phyloP scores from a whole-genome alignment of 2,888 invertebrate genomes.

The Oscheius myriophilus region DNA sequence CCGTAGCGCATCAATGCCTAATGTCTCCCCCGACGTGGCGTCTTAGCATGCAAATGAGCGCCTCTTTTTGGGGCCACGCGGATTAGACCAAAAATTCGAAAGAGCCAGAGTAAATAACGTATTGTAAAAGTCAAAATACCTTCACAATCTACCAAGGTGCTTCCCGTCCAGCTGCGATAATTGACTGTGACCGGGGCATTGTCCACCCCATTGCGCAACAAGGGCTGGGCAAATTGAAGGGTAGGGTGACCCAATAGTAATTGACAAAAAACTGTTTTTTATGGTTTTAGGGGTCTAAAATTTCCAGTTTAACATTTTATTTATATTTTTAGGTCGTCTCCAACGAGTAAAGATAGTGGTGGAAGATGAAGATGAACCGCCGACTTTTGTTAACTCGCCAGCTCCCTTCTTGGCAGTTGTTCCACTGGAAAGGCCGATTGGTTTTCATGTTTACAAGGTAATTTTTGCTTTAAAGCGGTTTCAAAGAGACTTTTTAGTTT shows the following conservation, averaged over 20 bases:
- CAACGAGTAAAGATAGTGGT: slow-evolving; percentile 52
- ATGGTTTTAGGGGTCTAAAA: not conserved
- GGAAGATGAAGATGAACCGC: slow-evolving; percentile 82
- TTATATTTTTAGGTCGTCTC: slow-evolving; percentile 37
- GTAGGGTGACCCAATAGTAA: not conserved
- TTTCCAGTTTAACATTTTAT: not conserved
- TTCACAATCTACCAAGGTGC: too few relatives aligned
- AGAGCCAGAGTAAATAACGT: too few relatives aligned
- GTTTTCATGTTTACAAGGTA: slow-evolving; percentile 60
- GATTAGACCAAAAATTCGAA: not conserved
- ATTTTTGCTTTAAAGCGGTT: not conserved
- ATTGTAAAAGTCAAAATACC: too few relatives aligned
- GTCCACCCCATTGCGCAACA: slow-evolving; percentile 9
- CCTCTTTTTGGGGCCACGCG: slow-evolving; percentile 13
- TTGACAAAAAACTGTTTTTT: not conserved
- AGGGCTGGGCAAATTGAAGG: not conserved
- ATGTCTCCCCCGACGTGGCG: slow-evolving; percentile 8
- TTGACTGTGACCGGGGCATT: slow-evolving; percentile 8
- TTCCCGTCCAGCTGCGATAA: slow-evolving; percentile 27
- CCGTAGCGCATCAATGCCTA: not conserved
- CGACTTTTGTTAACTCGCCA: slow-evolving; percentile 95
- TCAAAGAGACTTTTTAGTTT: slow-evolving; percentile 73
- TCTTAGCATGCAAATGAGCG: slow-evolving; percentile 24
- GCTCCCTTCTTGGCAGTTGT: slow-evolving; percentile 84
- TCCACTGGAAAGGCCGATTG: slow-evolving; percentile 58